These are phyloP conservation scores for Hypothenemus hampei DNA, from an alignment of 1,140 invertebrate genomes.

Conservation along the genomic window DNA sequence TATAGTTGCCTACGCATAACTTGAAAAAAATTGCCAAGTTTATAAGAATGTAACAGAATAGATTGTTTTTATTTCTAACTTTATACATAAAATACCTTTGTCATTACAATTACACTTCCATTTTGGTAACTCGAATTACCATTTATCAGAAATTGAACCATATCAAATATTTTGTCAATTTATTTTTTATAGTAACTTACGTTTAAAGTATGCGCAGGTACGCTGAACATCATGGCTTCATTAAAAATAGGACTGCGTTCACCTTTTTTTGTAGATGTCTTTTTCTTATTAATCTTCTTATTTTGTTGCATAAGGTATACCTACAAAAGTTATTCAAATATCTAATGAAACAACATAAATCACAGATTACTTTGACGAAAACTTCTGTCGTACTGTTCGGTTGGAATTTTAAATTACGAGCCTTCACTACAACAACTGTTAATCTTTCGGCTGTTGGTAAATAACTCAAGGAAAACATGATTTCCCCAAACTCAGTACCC, in stretches of 20 bases:
- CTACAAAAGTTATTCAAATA: slow-evolving; percentile 43
- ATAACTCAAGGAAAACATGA: slow-evolving; percentile 81
- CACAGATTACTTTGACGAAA: slow-evolving; percentile 51
- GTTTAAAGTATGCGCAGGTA: slow-evolving; percentile 61
- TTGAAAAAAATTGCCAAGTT: no score
- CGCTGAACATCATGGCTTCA: slow-evolving; percentile 73
- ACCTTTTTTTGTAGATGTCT: slow-evolving; percentile 63
- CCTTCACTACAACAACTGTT: slow-evolving; percentile 76
- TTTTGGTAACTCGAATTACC: no score
- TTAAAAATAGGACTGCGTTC: slow-evolving; percentile 73
- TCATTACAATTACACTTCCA: no score
- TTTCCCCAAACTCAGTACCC: slow-evolving; percentile 57
- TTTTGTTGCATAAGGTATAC: slow-evolving; percentile 71
- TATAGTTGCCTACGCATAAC: no score
- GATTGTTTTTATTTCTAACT: no score
- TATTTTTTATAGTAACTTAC: no score
- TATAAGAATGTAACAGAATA: no score
- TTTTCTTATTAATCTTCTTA: slow-evolving; percentile 73
- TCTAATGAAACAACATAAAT: neutral
- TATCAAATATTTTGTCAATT: no score
- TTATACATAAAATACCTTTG: no score
- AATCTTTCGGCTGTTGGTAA: slow-evolving; percentile 72
- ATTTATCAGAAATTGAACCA: no score
- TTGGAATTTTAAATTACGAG: slow-evolving; percentile 62
- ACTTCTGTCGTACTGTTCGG: slow-evolving; percentile 46